Conservation (phyloP, 2,113 vertebrate species). For the Ammodramus savannarum region DNA sequence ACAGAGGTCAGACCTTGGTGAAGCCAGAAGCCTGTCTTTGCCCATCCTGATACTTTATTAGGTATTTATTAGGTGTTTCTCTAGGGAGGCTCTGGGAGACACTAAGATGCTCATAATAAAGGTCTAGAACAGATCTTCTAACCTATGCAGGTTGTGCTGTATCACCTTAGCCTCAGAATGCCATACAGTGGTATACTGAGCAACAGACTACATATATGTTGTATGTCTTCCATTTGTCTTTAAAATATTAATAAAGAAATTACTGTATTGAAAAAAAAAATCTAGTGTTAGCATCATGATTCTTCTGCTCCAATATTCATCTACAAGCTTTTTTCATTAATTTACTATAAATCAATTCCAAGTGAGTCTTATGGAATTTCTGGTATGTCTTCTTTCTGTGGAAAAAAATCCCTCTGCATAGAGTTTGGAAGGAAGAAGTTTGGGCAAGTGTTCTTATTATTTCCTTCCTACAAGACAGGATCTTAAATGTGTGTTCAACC, state of each 20-base stretch:
- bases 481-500: neutral
- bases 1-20: neutral
- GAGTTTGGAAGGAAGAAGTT: neutral
- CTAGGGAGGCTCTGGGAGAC: neutral
- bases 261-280: neutral
- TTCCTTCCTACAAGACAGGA: neutral
- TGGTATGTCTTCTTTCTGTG: neutral
- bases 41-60: neutral
- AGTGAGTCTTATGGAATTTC: neutral
- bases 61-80: neutral
- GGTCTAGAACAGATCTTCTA: neutral
- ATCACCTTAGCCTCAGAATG: neutral
- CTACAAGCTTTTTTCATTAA: neutral
- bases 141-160: neutral
- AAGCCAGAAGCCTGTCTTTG: neutral
- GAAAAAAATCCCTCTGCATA: neutral
- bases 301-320: neutral
- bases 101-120: neutral
- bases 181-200: neutral
- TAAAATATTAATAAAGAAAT: neutral
- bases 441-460: neutral
- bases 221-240: neutral
- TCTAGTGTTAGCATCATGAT: neutral
- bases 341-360: neutral
- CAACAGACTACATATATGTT: neutral